Conservation (phyloP, 2,113 vertebrate genomes). For the Myotis brandtii region DNA sequence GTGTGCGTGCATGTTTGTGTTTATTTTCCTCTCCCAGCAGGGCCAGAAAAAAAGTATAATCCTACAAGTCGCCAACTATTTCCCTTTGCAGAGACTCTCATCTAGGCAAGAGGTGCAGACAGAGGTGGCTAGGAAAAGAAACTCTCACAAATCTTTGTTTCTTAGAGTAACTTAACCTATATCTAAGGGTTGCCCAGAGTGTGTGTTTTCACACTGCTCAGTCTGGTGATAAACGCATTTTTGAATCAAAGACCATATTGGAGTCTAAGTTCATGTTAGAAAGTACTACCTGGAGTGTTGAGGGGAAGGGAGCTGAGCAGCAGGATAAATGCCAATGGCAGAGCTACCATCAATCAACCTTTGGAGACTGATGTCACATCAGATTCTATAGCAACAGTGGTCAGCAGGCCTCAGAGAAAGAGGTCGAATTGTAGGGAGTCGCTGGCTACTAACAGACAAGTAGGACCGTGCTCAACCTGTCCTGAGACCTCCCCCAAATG, state of each 20-base stretch:
- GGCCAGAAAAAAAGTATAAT: background rate
- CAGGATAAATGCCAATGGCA: conserved; percentile 11
- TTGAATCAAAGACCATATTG: background rate
- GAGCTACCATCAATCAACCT: background rate
- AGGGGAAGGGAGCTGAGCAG: background rate
- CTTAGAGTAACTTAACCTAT: background rate
- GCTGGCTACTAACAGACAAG: background rate
- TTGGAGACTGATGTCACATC: background rate
- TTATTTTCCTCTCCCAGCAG: background rate
- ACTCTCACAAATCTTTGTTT: background rate
- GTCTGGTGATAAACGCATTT: background rate
- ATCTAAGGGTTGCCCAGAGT: background rate
- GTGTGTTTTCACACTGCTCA: conserved; percentile 27
- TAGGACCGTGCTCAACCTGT: background rate
- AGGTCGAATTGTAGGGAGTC: background rate
- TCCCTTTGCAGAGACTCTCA: background rate
- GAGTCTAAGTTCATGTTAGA: conserved; percentile 34
- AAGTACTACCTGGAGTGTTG: conserved; percentile 5
- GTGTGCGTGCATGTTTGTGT: background rate
- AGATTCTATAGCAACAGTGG: background rate
- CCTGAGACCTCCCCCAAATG: background rate
- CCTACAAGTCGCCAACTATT: background rate
- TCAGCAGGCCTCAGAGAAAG: background rate
- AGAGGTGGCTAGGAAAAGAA: background rate
- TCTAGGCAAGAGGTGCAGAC: background rate